Base-by-base conservation (phyloP, 1,140 invertebrate species). In the Drosophila eugracilis region DNA sequence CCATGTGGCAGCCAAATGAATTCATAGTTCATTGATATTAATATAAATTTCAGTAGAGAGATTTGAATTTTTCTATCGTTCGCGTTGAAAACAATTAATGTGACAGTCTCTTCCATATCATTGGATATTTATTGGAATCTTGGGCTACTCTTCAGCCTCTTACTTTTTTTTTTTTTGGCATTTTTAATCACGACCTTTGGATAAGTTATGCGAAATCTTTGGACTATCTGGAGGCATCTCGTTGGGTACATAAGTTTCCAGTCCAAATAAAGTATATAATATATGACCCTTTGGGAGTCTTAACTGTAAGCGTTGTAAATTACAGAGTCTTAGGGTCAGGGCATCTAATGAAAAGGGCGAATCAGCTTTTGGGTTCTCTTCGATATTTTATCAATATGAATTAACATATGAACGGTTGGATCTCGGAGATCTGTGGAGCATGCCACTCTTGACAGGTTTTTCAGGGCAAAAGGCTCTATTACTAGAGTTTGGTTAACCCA, bases 271-370 rank as follows among this genome's bases (percentile, higher is more conserved):
- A 84, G 83, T 84, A 7, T 42, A 57, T 79, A 85, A 79, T 62
- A 75, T 79, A 84, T 73, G 75, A 30, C 17, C 50, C 19, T 57
- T 49, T n/a, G n/a, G n/a, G 67, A 50, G 78, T 58, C 67, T 74
- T 86, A 86, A 86, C 81, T 86, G 81, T 86, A 86, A 42, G 81
- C 63, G 63, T 79, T 78, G 81, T 86, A 86, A 86, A 86, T 86
- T 86, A 86, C 81, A 15, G 19, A 17, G 22, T 55, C 57, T 78
- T 50, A 83, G 78, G 50, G 36, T 54, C 36, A 66, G 39, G 37
- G 48, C 45, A 52, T 67, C 69, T 52, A 81, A 75, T 55, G 76
- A 78, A 78, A 54, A 74, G 63, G 45, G 50, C 58, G 30, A 71
- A 42, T 63, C 60, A 34, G 57, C 62, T 39, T 45, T 26, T 28